Conservation (phyloP, 2,888 invertebrate species). For the Acrocyrtus sp. region DNA sequence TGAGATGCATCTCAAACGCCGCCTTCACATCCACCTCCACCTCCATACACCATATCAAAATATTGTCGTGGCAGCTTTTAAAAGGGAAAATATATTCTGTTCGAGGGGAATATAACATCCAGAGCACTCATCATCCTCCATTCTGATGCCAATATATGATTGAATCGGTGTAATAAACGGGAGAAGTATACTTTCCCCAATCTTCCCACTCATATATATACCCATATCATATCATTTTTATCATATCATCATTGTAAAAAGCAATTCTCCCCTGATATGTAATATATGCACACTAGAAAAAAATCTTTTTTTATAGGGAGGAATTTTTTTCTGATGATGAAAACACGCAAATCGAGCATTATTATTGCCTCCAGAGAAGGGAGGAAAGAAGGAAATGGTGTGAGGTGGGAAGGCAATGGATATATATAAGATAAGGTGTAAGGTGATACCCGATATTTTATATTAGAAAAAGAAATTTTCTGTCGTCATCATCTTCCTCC, state of each 20-base stretch:
- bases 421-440: no score
- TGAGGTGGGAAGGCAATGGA: no score
- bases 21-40: not conserved
- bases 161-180: not conserved
- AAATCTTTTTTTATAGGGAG: not conserved
- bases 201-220: no score
- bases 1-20: not conserved
- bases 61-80: not conserved
- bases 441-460: no score
- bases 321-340: not conserved
- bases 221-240: no score
- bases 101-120: no score
- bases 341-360: slow-evolving; percentile 11
- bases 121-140: not conserved
- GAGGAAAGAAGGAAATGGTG: no score
- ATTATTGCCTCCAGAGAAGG: slow-evolving; percentile 5
- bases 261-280: not conserved
- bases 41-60: not conserved
- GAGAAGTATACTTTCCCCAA: not conserved
- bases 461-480: not conserved
- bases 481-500: not conserved
- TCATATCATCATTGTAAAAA: not conserved
- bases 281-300: no score
- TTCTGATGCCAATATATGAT: not conserved
- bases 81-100: not conserved